Base-by-base conservation (phyloP, 2,113 vertebrate species). In the Oreochromis spilurus region DNA sequence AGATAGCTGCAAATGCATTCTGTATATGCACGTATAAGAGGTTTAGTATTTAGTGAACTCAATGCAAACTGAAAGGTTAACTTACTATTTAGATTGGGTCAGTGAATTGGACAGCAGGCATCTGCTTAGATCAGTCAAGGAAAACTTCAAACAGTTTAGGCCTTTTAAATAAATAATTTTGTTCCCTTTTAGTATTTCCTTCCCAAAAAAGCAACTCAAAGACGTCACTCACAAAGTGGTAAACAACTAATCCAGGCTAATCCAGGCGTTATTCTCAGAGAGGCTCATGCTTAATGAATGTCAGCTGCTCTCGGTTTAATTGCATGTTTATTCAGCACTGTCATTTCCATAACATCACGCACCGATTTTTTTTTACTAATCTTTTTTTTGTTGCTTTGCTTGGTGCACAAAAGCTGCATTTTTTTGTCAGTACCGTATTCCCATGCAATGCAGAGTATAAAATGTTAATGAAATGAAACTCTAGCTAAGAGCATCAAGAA, bases 231-330 rank as follows among this genome's bases (percentile, higher is more conserved):
- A 60, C 19, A 77, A 70, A 83, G 77, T 89, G 34, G 38, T 52
- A 87, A 89, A 87, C 53, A 85, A 57, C 48, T 79, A 58, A 83
- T 88, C 58, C 31, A 10, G 65, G 50, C 67, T 90, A 81, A 84
- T 53, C 78, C 83, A 31, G 31, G 52, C 55, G 1, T 85, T 87
- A 91, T 92, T 92, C 84, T 89, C 81, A 81, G 82, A 90, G 58
- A 87, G 81, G 21, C 57, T 92, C 87, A 86, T 94, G 58, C 90
- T 89, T 92, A 90, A 91, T 91, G 81, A 92, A 90, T 92, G 88
- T 87, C 83, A 91, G 57, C 52, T 77, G 31, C 81, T 81, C 72
- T 85, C 40, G 4, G 31, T 92, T 89, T 92, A 90, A 90, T 84
- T 90, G 38, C 84, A 88, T 92, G 79, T 91, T 93, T 87, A 88